phyloP scores from a whole-genome alignment of 1,140 invertebrate species.

The Ganaspis sp. region DNA sequence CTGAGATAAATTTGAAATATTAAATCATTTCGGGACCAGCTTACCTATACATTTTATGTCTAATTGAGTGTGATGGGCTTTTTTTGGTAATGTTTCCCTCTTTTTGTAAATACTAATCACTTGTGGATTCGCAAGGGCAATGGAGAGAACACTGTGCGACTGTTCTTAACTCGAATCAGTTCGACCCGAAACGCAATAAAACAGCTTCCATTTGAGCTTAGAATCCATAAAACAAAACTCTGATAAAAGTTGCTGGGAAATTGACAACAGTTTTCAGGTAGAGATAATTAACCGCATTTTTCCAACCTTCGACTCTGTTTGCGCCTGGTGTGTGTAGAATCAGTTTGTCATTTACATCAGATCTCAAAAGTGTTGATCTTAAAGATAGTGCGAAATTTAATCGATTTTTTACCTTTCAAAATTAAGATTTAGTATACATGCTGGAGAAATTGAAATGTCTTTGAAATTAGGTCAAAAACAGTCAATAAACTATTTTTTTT shows the following conservation, averaged over 20 bases:
- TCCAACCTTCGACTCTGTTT: not conserved
- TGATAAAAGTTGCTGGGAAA: slow-evolving; percentile 4
- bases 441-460: no score
- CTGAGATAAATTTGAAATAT: not conserved
- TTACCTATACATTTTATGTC: not conserved
- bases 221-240: not conserved
- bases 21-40: not conserved
- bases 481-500: no score
- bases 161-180: slow-evolving; percentile 10
- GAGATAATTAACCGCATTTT: not conserved
- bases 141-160: slow-evolving; percentile 22
- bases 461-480: no score
- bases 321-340: not conserved
- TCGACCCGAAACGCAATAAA: slow-evolving; percentile 1
- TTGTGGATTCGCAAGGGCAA: slow-evolving; percentile 5
- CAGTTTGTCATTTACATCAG: not conserved
- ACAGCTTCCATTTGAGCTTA: not conserved
- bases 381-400: not conserved
- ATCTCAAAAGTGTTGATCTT: not conserved
- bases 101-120: not conserved
- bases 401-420: no score
- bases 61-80: not conserved
- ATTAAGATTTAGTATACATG: no score
- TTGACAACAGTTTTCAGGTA: not conserved
- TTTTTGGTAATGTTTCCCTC: not conserved